Conservation (phyloP, 2,113 vertebrate species). For the Hippocampus barbouri region DNA sequence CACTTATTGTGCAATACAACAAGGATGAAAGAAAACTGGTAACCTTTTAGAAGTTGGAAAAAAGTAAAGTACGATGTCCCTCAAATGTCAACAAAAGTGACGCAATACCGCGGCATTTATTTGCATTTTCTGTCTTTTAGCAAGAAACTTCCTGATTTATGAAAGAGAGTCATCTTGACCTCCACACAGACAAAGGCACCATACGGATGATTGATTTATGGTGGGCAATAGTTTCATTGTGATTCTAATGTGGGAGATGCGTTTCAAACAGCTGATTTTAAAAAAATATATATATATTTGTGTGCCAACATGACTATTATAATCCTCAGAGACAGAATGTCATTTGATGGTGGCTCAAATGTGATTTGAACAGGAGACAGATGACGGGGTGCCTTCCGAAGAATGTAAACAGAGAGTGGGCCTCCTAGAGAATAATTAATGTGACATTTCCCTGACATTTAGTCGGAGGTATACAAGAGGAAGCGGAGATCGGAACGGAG, state of each 20-base stretch:
- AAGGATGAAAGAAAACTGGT: too few relatives aligned
- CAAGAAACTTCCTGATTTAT: too few relatives aligned
- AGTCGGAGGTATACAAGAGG: constrained; percentile 62
- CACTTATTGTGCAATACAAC: too few relatives aligned
- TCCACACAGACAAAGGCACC: too few relatives aligned
- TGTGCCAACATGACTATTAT: constrained; percentile 22
- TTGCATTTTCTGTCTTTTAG: too few relatives aligned
- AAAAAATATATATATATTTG: constrained; percentile 10
- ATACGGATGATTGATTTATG: too few relatives aligned
- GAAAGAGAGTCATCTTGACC: too few relatives aligned
- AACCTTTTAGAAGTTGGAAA: too few relatives aligned
- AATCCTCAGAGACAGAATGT: constrained; percentile 49
- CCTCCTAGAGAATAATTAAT: constrained; percentile 75
- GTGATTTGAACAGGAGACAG: constrained; percentile 61
- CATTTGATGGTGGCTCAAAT: constrained; percentile 63
- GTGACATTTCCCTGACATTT: constrained; percentile 81
- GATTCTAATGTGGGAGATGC: not conserved
- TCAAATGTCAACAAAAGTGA: too few relatives aligned
- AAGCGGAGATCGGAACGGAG: constrained; percentile 45
- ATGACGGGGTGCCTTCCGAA: constrained; percentile 45
- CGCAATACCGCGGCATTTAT: too few relatives aligned
- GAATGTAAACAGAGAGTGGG: constrained; percentile 53
- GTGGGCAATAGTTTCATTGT: too few relatives aligned
- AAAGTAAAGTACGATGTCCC: too few relatives aligned
- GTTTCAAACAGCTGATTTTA: constrained; percentile 16